Evolutionary conservation across 2,797 vertebrate genomes (phyloP).

Genomic region (Danio kyathit): DNA sequence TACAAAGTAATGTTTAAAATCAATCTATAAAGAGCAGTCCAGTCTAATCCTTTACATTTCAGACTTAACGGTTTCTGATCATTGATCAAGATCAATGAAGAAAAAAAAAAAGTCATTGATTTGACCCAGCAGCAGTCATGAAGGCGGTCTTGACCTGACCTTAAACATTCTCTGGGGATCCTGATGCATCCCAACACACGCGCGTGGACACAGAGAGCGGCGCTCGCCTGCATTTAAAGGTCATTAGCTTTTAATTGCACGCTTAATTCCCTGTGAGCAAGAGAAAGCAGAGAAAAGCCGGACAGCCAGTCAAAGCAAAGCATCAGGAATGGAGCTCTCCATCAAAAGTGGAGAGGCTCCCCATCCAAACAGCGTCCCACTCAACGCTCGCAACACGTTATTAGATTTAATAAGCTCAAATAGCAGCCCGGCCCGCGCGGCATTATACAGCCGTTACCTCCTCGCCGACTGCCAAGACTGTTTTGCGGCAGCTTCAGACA

Average conservation of each 20-base stretch:
- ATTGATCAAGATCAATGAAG: constrained; percentile 21
- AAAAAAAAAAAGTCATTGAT: constrained; percentile 25
- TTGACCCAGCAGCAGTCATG: constrained; percentile 7
- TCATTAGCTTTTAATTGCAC: constrained; percentile 77
- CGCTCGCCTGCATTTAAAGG: constrained; percentile 71
- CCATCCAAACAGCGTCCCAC: constrained; percentile 71
- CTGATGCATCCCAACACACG: constrained; percentile 47
- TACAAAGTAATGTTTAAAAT: background rate
- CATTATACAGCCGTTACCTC: constrained; percentile 82
- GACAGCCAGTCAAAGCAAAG: constrained; percentile 25
- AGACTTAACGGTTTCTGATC: constrained; percentile 19
- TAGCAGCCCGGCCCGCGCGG: constrained; percentile 78
- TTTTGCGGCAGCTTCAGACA: constrained; percentile 87
- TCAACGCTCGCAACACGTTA: constrained; percentile 72
- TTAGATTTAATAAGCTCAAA: constrained; percentile 82
- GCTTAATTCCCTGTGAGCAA: constrained; percentile 70
- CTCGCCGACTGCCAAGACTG: constrained; percentile 86
- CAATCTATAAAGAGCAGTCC: background rate
- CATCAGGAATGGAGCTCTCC: constrained; percentile 35
- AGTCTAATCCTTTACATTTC: background rate
- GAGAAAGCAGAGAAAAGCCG: constrained; percentile 55
- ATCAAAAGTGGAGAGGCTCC: constrained; percentile 63
- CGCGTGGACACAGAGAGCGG: constrained; percentile 12
- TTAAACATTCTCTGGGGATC: constrained; percentile 32
- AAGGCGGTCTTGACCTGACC: constrained; percentile 9